Evolutionary conservation across 2,113 vertebrate genomes (phyloP).

Genomic region (Indri indri): DNA sequence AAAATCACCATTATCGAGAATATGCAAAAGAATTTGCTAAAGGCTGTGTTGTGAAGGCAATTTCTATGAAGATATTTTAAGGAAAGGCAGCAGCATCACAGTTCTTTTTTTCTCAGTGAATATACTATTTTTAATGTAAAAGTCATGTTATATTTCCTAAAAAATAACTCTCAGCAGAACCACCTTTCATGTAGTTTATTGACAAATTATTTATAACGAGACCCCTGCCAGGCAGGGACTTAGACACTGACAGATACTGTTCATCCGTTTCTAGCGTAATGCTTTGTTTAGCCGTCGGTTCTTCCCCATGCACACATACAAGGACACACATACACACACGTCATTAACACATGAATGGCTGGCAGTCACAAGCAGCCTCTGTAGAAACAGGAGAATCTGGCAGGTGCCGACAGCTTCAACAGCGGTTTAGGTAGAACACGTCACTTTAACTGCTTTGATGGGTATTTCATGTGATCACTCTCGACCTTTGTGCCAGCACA

Average conservation of each 20-base stretch:
- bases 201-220: background rate
- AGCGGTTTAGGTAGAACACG: background rate
- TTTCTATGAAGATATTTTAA: conserved; percentile 4
- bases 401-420: background rate
- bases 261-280: background rate
- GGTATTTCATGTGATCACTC: background rate
- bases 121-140: background rate
- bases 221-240: background rate
- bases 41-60: background rate
- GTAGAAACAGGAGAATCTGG: background rate
- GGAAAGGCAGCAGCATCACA: background rate
- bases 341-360: background rate
- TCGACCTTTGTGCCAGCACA: background rate
- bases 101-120: background rate
- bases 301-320: background rate
- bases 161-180: background rate
- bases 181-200: background rate
- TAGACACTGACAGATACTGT: background rate
- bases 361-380: background rate
- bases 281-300: background rate
- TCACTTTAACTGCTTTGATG: background rate
- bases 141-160: background rate
- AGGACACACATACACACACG: background rate
- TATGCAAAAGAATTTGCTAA: background rate
- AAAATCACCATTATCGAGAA: background rate